Conservation (phyloP, 2,113 vertebrate genomes). For the Lates calcarifer region DNA sequence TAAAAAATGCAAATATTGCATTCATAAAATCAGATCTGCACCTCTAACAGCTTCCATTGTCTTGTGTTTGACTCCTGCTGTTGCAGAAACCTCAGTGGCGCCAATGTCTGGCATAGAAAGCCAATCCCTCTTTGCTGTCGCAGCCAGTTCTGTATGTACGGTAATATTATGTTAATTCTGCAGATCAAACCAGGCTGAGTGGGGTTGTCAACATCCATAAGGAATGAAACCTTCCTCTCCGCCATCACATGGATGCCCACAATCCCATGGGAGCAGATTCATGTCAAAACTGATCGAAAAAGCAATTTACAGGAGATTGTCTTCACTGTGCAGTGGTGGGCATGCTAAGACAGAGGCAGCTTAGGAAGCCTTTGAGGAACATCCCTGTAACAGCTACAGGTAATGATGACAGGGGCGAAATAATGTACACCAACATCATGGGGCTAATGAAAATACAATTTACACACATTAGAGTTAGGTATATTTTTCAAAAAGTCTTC, state of each 20-base stretch:
- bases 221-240: constrained; percentile 64
- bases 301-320: constrained; percentile 76
- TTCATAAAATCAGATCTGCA: constrained; percentile 20
- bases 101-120: constrained; percentile 47
- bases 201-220: constrained; percentile 76
- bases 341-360: constrained; percentile 44
- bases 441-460: not conserved
- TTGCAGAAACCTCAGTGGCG: constrained; percentile 32
- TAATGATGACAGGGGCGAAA: not conserved
- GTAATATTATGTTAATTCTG: constrained; percentile 80
- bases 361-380: constrained; percentile 29
- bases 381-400: constrained; percentile 26
- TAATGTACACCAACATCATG: not conserved
- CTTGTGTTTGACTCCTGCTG: constrained; percentile 28
- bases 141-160: constrained; percentile 39
- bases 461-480: not conserved
- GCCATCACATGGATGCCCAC: constrained; percentile 61
- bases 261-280: constrained; percentile 66
- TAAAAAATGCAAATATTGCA: not conserved
- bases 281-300: constrained; percentile 81
- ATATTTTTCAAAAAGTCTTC: not conserved
- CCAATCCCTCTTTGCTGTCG: constrained; percentile 65
- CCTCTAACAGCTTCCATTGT: constrained; percentile 37
- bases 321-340: constrained; percentile 55
- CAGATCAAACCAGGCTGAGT: constrained; percentile 76